Percentiles rank a stretch among this genome's conserved stretches.
Conservation (phyloP, 2,888 invertebrate genomes). For the Schizaphis graminum region DNA sequence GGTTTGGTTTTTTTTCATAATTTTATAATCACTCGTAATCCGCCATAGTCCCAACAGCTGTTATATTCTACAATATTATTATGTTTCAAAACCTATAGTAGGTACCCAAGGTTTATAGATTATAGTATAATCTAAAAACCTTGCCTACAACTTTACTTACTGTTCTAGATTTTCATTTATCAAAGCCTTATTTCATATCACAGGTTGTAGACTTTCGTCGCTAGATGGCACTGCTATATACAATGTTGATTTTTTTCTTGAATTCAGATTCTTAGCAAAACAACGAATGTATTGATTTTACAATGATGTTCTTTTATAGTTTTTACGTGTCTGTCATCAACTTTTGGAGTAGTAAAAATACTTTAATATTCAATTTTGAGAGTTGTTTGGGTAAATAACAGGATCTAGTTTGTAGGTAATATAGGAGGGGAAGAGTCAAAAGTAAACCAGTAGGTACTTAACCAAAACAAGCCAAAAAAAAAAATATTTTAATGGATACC, state of each 20-base stretch:
- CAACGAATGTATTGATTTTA: not conserved
- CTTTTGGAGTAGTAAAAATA: too few relatives aligned
- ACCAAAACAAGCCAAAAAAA: too few relatives aligned
- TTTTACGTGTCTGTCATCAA: too few relatives aligned
- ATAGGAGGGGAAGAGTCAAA: too few relatives aligned
- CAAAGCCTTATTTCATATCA: not conserved
- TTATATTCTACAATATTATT: not conserved
- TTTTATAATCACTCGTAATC: not conserved
- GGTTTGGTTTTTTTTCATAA: not conserved
- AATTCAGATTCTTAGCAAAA: not conserved
- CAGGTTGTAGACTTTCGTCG: not conserved
- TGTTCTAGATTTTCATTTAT: not conserved
- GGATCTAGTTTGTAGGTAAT: too few relatives aligned
- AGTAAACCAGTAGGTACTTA: too few relatives aligned
- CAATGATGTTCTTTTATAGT: not conserved
- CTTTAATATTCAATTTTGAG: too few relatives aligned
- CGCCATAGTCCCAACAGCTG: not conserved
- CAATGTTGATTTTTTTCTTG: not conserved
- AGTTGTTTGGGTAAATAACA: too few relatives aligned
- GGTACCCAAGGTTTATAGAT: too few relatives aligned
- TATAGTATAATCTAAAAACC: too few relatives aligned
- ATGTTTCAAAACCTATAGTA: not conserved
- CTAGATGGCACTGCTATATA: not conserved
- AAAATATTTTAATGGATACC: too few relatives aligned
- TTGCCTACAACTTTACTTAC: too few relatives aligned